Conservation (phyloP, 2,888 invertebrate species). For the Miltochrista miniata region DNA sequence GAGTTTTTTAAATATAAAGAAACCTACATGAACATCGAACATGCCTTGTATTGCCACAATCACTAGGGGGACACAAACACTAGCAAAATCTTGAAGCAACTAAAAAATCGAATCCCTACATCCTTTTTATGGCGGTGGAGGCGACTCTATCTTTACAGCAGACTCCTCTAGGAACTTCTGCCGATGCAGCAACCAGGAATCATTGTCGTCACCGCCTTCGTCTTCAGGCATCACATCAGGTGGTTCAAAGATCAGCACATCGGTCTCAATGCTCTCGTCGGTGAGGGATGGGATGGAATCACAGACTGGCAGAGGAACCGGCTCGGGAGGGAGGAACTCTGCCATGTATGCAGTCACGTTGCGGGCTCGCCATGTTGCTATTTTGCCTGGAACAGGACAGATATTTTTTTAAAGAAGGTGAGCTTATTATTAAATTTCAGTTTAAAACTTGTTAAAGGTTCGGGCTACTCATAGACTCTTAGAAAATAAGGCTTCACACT, state of each 20-base stretch:
- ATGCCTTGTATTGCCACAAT: too few species aligned
- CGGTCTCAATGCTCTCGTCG: constrained; percentile 60
- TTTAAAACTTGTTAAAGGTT: too few species aligned
- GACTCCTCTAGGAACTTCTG: constrained; percentile 73
- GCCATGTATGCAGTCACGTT: constrained; percentile 87
- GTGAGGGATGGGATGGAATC: constrained; percentile 85
- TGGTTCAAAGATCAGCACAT: constrained; percentile 71
- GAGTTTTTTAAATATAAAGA: too few species aligned
- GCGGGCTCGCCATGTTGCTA: constrained; percentile 87
- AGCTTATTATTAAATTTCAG: too few species aligned
- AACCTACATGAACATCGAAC: too few species aligned
- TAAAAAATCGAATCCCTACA: not conserved
- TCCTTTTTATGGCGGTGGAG: not conserved
- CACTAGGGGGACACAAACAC: too few species aligned
- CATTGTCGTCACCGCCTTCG: constrained; percentile 69
- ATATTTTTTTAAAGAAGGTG: too few species aligned
- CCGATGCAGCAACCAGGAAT: constrained; percentile 73
- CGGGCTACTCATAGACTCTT: too few species aligned
- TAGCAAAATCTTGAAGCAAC: too few species aligned
- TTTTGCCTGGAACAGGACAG: constrained; percentile 52
- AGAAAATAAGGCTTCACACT: too few species aligned
- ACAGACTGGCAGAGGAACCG: constrained; percentile 85
- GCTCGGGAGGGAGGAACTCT: constrained; percentile 87
- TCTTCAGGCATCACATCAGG: constrained; percentile 59
- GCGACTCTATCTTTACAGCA: constrained; percentile 40